Evolutionary conservation across 2,113 vertebrate species (phyloP).

Genomic region (Nothocercus julius): DNA sequence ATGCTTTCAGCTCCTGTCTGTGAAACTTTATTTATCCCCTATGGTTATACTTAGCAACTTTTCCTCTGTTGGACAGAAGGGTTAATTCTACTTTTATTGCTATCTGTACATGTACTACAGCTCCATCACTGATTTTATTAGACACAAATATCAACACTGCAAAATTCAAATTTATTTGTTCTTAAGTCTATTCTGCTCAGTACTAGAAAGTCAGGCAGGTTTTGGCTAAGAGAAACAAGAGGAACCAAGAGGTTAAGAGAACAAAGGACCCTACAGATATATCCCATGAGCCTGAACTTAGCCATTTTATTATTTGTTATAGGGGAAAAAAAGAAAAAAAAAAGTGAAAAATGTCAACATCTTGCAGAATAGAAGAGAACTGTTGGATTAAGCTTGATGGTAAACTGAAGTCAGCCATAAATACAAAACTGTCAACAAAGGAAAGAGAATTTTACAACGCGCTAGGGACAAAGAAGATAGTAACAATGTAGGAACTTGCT

Average conservation of each 20-base stretch:
- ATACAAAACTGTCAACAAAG: neutral
- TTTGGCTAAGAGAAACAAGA: neutral
- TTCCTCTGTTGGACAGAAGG: neutral
- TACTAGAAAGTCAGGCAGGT: neutral
- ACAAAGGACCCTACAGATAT: neutral
- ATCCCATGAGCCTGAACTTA: neutral
- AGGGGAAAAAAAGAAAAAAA: neutral
- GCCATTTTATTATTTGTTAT: neutral
- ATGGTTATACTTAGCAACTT: neutral
- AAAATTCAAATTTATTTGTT: neutral
- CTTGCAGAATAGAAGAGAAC: neutral
- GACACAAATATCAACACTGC: neutral
- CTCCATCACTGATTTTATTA: neutral
- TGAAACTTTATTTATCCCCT: constrained; percentile 5
- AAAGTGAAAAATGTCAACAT: neutral
- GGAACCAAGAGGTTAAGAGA: neutral
- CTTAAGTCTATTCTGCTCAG: neutral
- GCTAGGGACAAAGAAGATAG: neutral
- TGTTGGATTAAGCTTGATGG: neutral
- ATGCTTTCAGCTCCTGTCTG: neutral
- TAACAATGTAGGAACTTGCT: neutral
- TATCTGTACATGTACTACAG: neutral
- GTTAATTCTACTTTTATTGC: neutral
- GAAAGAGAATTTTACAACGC: neutral
- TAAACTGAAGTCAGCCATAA: neutral